Base-by-base conservation (phyloP, 2,113 vertebrate genomes). In the Chloebia gouldiae region DNA sequence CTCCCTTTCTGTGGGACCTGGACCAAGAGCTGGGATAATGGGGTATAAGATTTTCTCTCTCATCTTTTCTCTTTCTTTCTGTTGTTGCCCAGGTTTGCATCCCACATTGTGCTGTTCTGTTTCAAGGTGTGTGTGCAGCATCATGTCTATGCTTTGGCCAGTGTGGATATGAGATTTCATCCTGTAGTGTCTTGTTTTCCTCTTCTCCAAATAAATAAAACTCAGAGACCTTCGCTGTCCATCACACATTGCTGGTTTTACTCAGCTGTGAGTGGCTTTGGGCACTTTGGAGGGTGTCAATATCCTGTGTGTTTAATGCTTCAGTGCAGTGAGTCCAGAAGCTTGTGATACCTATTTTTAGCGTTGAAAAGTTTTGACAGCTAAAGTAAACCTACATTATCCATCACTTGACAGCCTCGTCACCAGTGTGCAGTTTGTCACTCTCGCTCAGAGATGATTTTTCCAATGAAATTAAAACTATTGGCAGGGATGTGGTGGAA, bases 281-380 rank as follows among this genome's bases (percentile, higher is more conserved):
- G 79, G 56, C 6, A 14, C 37, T 44, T 86, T 25, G 44, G 90
- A 81, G 77, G 64, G 78, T 86, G 59, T 81, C 82, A 90, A 14
- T 88, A 79, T 91, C 85, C 79, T 66, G 35, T n/a, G 28, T 81
- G 31, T 81, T 88, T 75, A 64, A 60, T 91, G 42, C 56, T 75
- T 92, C 49, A 59, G 30, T 54, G 44, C 11, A 11, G 49, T 7
- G 60, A 81, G 88, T 83, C 61, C 42, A 86, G 61, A 88, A 75
- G 91, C 69, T 90, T 70, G 71, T 92, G 88, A 95, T 92, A 78
- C 53, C 82, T 95, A 92, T 96, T 95, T 96, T 95, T 97, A 92
- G 94, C 9, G 6, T 45, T 69, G 87, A 94, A 78, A 75, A 90
- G 92, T 86, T 59, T 81, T 96, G 93, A 96, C 95, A 90, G 44